Conservation (phyloP, 2,888 invertebrate genomes). For the Lasioglossum malachurum region DNA sequence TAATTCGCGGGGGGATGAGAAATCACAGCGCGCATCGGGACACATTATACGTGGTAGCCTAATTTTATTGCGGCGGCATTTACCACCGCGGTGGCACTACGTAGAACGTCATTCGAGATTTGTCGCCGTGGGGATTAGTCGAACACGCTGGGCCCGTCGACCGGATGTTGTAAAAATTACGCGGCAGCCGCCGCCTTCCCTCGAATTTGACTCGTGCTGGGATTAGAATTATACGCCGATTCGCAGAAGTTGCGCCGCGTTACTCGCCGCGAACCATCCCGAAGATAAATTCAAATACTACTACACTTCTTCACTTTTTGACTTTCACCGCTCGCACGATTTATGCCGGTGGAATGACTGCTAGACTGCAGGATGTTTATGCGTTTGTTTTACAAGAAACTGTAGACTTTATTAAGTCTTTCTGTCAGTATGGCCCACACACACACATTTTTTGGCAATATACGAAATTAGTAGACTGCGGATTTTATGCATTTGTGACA, state of each 20-base stretch:
- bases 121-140: conserved; percentile 50
- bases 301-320: not conserved
- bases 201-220: not conserved
- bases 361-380: not conserved
- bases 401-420: not conserved
- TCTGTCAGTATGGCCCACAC: not conserved
- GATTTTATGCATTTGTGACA: too few relatives aligned
- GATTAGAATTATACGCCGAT: conserved; percentile 37
- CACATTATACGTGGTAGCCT: conserved; percentile 70
- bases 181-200: not conserved
- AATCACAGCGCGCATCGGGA: conserved; percentile 43
- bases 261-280: not conserved
- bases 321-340: not conserved
- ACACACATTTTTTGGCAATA: too few relatives aligned
- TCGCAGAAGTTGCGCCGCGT: not conserved
- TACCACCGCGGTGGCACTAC: conserved; percentile 13
- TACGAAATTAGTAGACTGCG: too few relatives aligned
- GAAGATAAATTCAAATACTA: not conserved
- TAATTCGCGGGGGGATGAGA: conserved; percentile 63
- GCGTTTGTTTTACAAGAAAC: not conserved
- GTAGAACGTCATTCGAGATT: conserved; percentile 24
- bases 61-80: conserved; percentile 66
- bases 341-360: not conserved
- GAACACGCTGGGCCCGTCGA: conserved; percentile 14
- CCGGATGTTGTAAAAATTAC: conserved; percentile 36